Percentiles rank a stretch among this genome's conserved stretches.
phyloP scores from a whole-genome alignment of 2,888 invertebrate genomes.

The Cheilosia scutellata region DNA sequence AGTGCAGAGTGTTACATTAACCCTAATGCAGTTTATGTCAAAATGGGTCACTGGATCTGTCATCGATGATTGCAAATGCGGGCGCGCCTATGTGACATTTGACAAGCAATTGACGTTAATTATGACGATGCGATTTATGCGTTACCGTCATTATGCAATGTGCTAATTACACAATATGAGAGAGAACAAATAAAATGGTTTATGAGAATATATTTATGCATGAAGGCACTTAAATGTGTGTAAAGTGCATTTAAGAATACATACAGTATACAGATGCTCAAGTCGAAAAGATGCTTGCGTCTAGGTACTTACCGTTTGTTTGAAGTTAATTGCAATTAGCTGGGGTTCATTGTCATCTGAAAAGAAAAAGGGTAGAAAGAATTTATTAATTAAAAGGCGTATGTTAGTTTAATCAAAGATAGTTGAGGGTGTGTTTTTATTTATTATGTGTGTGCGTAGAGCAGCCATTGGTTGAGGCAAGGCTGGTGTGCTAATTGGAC shows the following conservation, averaged over 20 bases:
- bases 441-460: too few species aligned
- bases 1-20: constrained; percentile 59
- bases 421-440: too few species aligned
- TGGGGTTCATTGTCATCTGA: constrained; percentile 58
- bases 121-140: constrained; percentile 30
- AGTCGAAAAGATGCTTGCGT: constrained; percentile 38
- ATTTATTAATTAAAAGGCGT: constrained; percentile 16
- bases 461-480: too few species aligned
- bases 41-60: constrained; percentile 71
- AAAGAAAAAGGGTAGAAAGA: constrained; percentile 34
- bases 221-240: too few species aligned
- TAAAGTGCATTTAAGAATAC: background rate
- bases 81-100: constrained; percentile 56
- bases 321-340: constrained; percentile 51
- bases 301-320: constrained; percentile 56
- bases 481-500: too few species aligned
- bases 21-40: constrained; percentile 65
- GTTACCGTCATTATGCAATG: background rate
- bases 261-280: constrained; percentile 5
- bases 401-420: background rate
- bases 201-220: too few species aligned
- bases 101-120: constrained; percentile 47
- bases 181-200: background rate
- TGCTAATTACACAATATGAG: constrained; percentile 1
- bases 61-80: constrained; percentile 51